Percentiles rank a stretch among this genome's conserved stretches.
Conservation (phyloP, 2,113 vertebrate genomes). For the Motacilla tschutschensis region DNA sequence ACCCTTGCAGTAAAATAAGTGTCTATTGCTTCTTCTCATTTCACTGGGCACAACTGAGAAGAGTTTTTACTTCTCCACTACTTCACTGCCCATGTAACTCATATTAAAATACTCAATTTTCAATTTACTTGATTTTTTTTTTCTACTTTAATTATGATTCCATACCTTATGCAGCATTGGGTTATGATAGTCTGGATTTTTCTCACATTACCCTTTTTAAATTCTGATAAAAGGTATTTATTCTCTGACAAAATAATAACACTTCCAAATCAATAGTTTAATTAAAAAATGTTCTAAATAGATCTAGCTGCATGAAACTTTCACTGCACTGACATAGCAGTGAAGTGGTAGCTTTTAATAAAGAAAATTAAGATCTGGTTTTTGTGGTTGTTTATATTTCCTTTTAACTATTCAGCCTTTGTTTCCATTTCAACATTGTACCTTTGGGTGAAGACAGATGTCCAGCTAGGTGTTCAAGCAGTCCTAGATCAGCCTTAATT, state of each 20-base stretch:
- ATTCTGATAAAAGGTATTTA: not conserved
- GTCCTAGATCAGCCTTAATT: not conserved
- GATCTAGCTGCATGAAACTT: not conserved
- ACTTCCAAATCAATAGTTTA: not conserved
- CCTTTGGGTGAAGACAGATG: not conserved
- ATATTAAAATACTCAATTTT: not conserved
- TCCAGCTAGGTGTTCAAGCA: not conserved
- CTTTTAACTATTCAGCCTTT: not conserved
- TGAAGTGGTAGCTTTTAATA: not conserved
- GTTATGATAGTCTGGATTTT: not conserved
- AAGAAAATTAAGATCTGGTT: not conserved
- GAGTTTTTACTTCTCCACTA: not conserved
- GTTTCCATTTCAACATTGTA: not conserved
- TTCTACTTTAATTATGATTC: not conserved
- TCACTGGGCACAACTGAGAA: not conserved
- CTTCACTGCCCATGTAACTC: not conserved
- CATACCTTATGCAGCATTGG: not conserved
- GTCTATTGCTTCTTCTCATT: not conserved
- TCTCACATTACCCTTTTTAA: not conserved
- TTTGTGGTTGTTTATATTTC: not conserved
- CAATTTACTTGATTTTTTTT: fast-evolving
- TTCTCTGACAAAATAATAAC: not conserved
- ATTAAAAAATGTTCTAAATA: not conserved
- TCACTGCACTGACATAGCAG: not conserved
- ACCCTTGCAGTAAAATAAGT: not conserved